Base-by-base conservation (phyloP, 2,888 invertebrate genomes). In the Nymphalis polychloros region DNA sequence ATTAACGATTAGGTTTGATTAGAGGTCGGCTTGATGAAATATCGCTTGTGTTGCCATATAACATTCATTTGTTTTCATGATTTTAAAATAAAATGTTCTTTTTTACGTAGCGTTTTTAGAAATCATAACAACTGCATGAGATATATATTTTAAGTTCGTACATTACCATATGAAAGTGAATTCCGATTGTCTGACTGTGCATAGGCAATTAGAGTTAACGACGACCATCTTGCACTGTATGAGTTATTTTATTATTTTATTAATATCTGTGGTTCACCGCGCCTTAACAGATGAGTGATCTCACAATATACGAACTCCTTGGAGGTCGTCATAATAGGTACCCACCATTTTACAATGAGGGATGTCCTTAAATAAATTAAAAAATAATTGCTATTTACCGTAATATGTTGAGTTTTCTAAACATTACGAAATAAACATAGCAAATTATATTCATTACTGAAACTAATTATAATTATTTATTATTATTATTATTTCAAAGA, bases 211-310 rank as follows among this genome's bases (percentile, higher is more conserved):
- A 79, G 78, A 76, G 78, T 86, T 89, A 87, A 89, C 86, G 86
- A 84, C 73, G 74, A 31, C 64, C 67, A 78, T 81, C 74, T 81
- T 81, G 76, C 78, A 80, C 64, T 57, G 73, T 73, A 75, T 76
- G 79, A 70, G 76, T 78, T 78, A 81, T 73, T 72, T 71, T 64
- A 74, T 72, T 71, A 68, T 84, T 84, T 89, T 85, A 83, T 86
- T 89, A 86, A 86, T 85, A 83, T 82, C 77, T 89, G 91, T 81
- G 91, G 91, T 85, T 68, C 78, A 83, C 91, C 89, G 75, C 87
- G 75, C 70, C 71, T 74, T 75, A 72, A 75, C 72, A 73, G 72
- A 72, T 68, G 70, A 73, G 69, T 75, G 72, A 76, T 75, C 72
- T 72, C 73, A 71, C 69, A 64, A 59, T 69, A 70, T 65, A 64